Evolutionary conservation across 2,797 vertebrate species (phyloP).

Genomic region (Takifugu rubripes): DNA sequence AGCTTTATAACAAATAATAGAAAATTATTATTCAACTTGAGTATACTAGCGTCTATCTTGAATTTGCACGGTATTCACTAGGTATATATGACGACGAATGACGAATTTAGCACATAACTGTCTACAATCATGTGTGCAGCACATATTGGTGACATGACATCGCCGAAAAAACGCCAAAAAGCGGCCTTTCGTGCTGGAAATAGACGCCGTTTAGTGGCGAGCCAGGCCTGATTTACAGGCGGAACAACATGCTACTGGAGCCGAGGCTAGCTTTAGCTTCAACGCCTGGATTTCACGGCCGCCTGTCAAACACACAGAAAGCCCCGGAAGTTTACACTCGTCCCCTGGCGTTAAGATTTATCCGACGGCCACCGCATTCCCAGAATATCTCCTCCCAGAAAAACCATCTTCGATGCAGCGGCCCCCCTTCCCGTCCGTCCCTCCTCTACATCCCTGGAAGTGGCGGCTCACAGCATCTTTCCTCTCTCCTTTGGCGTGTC

Average conservation of each 20-base stretch:
- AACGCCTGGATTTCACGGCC: conserved; percentile 45
- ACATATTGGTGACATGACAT: conserved; percentile 14
- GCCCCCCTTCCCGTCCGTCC: conserved; percentile 12
- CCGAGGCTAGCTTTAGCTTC: conserved; percentile 66
- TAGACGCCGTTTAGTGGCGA: conserved; percentile 14
- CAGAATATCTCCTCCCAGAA: conserved; percentile 54
- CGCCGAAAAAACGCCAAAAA: conserved; percentile 8
- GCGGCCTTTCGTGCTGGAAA: conserved; percentile 12
- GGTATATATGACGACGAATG: conserved; percentile 22
- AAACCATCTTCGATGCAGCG: conserved; percentile 64
- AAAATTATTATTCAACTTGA: conserved; percentile 10
- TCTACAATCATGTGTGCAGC: conserved; percentile 8
- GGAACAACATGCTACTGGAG: conserved; percentile 66
- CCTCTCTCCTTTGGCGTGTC: conserved; percentile 77
- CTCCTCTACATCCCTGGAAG: conserved; percentile 75
- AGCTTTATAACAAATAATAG: too few relatives aligned
- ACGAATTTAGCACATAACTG: conserved; percentile 15
- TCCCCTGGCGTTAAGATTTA: conserved; percentile 45
- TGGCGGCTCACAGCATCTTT: conserved; percentile 83
- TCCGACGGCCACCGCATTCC: conserved; percentile 53
- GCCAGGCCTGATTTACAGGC: conserved; percentile 63
- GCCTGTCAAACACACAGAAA: conserved; percentile 68
- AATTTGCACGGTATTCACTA: conserved; percentile 25
- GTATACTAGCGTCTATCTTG: conserved; percentile 42
- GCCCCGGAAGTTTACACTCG: conserved; percentile 58